phyloP scores from a whole-genome alignment of 2,113 vertebrate species.

The Glaucomys volans region DNA sequence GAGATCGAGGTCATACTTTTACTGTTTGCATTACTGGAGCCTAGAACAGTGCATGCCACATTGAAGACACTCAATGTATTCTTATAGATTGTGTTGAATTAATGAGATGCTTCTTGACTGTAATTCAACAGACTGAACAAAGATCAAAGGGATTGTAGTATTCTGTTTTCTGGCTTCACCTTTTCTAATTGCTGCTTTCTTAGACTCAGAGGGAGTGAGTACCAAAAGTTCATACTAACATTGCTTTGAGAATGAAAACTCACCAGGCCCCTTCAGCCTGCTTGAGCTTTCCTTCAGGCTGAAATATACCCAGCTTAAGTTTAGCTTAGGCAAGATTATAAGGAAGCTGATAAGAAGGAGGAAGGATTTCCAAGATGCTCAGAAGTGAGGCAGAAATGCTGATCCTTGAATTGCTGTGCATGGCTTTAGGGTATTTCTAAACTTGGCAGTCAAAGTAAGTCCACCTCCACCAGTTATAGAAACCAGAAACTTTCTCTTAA shows the following conservation, averaged over 20 bases:
- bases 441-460: not conserved
- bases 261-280: not conserved
- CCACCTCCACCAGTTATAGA: not conserved
- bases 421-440: slow-evolving; percentile 44
- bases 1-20: not conserved
- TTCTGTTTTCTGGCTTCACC: not conserved
- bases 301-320: not conserved
- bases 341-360: not conserved
- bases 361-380: not conserved
- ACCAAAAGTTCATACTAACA: not conserved
- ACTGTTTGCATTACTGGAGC: not conserved
- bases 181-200: not conserved
- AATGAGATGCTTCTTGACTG: not conserved
- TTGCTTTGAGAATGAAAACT: slow-evolving; percentile 8
- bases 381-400: slow-evolving; percentile 1
- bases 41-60: not conserved
- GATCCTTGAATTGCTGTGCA: not conserved
- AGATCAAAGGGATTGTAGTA: not conserved
- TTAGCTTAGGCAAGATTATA: slow-evolving; percentile 11
- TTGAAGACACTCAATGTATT: not conserved
- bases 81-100: not conserved
- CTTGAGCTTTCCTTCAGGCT: not conserved
- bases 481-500: slow-evolving; percentile 8
- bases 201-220: not conserved
- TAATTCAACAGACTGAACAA: slow-evolving; percentile 18